Conservation (phyloP, 64 coral and sea anemone species). For the Montipora cactus region DNA sequence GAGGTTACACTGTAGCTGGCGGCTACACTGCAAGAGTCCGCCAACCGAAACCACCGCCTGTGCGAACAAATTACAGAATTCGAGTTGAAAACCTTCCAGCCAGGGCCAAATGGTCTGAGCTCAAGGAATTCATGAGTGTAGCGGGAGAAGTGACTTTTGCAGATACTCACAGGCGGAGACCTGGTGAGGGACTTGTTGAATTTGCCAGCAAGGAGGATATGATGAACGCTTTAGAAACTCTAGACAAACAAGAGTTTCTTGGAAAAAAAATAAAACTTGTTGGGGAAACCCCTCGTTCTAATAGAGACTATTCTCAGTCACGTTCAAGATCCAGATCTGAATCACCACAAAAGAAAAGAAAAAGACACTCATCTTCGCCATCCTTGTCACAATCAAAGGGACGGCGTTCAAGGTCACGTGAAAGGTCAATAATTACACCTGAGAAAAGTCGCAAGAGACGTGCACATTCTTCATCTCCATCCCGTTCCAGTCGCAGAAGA, state of each 20-base stretch:
- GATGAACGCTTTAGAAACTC: slow-evolving; percentile 75
- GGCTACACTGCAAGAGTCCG: slow-evolving; percentile 78
- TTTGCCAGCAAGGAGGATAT: slow-evolving; percentile 89
- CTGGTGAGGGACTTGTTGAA: slow-evolving; percentile 97
- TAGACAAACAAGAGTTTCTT: slow-evolving; percentile 84
- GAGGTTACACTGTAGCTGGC: slow-evolving; percentile 89
- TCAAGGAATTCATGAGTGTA: slow-evolving; percentile 96
- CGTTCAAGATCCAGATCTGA: slow-evolving; percentile 73
- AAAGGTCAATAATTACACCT: slow-evolving; percentile 36
- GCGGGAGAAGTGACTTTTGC: slow-evolving; percentile 99
- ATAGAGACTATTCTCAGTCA: slow-evolving; percentile 65
- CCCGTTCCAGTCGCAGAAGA: slow-evolving; percentile 47
- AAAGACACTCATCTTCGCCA: slow-evolving; percentile 48
- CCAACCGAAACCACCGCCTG: slow-evolving; percentile 82
- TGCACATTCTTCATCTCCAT: slow-evolving; percentile 33
- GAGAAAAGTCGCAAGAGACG: slow-evolving; percentile 63
- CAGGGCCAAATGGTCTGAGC: slow-evolving; percentile 94
- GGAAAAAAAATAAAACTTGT: slow-evolving; percentile 86
- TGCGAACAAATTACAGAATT: slow-evolving; percentile 78
- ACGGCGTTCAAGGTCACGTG: slow-evolving; percentile 46
- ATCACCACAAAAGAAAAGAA: slow-evolving; percentile 49
- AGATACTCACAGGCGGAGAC: slow-evolving; percentile 93
- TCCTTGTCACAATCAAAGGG: slow-evolving; percentile 39
- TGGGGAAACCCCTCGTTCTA: slow-evolving; percentile 81
- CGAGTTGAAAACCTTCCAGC: slow-evolving; percentile 95